Evolutionary conservation across 2,888 invertebrate species (phyloP).

Genomic region (Notodonta dromedarius): DNA sequence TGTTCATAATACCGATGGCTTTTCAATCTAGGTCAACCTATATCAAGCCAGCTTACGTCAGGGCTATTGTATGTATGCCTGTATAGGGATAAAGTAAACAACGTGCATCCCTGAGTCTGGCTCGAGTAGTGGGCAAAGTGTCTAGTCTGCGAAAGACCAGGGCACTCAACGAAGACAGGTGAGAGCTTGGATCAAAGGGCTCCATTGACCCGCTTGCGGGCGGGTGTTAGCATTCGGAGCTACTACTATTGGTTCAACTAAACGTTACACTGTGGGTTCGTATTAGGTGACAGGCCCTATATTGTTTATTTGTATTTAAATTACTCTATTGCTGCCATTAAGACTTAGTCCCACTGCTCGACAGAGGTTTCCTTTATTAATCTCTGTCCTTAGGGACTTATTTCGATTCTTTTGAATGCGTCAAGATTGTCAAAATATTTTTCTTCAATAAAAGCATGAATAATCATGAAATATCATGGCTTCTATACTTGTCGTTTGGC

Average conservation of each 20-base stretch:
- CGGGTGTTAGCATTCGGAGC: constrained; percentile 54
- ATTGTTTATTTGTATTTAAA: no score
- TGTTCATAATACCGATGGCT: constrained; percentile 14
- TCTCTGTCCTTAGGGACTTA: no score
- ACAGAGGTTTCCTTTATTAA: no score
- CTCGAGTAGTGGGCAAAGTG: constrained; percentile 60
- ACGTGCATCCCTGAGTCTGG: constrained; percentile 46
- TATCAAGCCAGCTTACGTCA: constrained; percentile 26
- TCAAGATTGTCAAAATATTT: no score
- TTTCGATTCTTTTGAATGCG: no score
- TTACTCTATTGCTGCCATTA: no score
- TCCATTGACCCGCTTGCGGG: constrained; percentile 75
- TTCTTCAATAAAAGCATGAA: no score
- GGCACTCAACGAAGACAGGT: constrained; percentile 68
- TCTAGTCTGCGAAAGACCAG: constrained; percentile 73
- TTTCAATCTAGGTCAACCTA: constrained; percentile 32
- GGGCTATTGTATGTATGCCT: constrained; percentile 17
- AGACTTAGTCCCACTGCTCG: no score
- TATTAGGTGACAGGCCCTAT: no score
- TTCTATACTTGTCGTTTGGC: no score
- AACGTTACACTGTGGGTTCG: no score
- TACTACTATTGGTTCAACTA: constrained; percentile 41
- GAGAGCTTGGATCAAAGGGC: constrained; percentile 76
- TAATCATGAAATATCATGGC: no score
- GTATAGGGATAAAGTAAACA: constrained; percentile 61